Evolutionary conservation across 2,888 invertebrate genomes (phyloP).

Genomic region (Cataglyphis livida): DNA sequence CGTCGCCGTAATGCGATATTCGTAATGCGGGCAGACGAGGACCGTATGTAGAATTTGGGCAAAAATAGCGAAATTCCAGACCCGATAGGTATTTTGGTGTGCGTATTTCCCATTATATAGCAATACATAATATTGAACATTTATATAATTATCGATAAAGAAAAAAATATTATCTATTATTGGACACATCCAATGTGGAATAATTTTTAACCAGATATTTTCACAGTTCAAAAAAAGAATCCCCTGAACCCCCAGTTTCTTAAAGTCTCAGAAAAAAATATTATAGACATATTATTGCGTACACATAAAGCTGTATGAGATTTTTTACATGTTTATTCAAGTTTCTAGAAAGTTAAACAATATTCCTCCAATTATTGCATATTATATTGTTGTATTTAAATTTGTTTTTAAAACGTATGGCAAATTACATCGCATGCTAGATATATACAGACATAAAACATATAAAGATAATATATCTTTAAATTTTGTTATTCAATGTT

Average conservation of each 20-base stretch:
- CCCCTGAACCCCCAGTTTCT: neutral
- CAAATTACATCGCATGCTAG: neutral
- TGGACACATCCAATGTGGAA: neutral
- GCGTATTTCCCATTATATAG: neutral
- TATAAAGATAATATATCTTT: conserved; percentile 1
- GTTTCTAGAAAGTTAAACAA: neutral
- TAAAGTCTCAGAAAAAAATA: neutral
- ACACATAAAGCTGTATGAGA: neutral
- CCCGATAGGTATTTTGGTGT: neutral
- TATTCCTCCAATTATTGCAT: neutral
- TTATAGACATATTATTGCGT: too few relatives aligned
- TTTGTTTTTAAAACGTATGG: neutral
- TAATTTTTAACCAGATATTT: neutral
- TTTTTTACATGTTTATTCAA: neutral
- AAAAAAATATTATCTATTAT: neutral
- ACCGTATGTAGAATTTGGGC: neutral
- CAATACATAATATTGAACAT: neutral
- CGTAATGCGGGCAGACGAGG: neutral
- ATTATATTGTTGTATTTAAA: neutral
- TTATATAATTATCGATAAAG: neutral
- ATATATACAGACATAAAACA: neutral
- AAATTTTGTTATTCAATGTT: conserved; percentile 1
- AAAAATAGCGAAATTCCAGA: neutral
- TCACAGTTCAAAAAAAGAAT: neutral
- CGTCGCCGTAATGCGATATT: conserved; percentile 14